A percentile compares a stretch with the other conserved stretches of the same genome.
phyloP scores from a whole-genome alignment of 2,113 vertebrate species.

The Rhinoptilus africanus region DNA sequence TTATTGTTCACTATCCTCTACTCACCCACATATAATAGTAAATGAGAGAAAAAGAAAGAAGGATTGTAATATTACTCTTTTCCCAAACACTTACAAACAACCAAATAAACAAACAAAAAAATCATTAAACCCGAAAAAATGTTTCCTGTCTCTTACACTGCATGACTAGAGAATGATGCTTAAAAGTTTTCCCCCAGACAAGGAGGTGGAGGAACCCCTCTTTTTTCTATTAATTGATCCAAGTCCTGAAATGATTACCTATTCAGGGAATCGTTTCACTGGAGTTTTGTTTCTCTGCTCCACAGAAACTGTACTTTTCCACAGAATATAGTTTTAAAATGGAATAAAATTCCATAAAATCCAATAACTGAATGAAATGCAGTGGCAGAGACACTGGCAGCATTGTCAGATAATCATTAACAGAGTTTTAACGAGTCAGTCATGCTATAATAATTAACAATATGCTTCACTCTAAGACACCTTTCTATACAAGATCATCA shows the following conservation, averaged over 20 bases:
- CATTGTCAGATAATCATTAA: not conserved
- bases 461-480: not conserved
- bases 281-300: not conserved
- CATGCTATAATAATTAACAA: not conserved
- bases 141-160: not conserved
- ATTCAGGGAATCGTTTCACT: not conserved
- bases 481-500: not conserved
- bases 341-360: not conserved
- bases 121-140: slow-evolving; percentile 22
- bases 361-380: not conserved
- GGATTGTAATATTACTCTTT: slow-evolving; percentile 53
- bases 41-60: slow-evolving; percentile 58
- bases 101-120: not conserved
- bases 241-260: not conserved
- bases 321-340: not conserved
- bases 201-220: not conserved
- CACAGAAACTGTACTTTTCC: accelerated
- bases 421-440: not conserved
- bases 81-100: slow-evolving; percentile 9
- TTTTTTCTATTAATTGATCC: not conserved
- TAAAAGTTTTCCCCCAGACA: not conserved
- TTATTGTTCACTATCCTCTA: slow-evolving; percentile 66
- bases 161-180: not conserved
- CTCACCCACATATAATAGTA: slow-evolving; percentile 58
- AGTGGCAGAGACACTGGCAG: not conserved